A percentile compares a stretch with the other conserved stretches of the same genome.
phyloP scores from a whole-genome alignment of 1,140 invertebrate species.

The Hylyphantes graminicola region DNA sequence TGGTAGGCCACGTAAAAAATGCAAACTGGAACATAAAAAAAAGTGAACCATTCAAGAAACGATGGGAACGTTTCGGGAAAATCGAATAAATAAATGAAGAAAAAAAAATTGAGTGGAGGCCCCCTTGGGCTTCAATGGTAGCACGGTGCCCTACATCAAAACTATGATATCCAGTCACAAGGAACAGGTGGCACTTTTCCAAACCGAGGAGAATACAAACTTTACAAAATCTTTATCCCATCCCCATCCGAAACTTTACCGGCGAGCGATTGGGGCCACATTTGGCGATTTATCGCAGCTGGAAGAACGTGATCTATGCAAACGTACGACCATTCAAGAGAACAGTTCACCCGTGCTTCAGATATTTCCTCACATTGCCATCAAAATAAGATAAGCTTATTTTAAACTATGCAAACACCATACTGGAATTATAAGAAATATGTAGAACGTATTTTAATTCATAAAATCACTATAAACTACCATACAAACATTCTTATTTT shows the following conservation, averaged over 20 bases:
- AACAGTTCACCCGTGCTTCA: too few relatives aligned
- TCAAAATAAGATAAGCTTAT: too few relatives aligned
- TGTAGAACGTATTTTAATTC: too few relatives aligned
- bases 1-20: constrained; percentile 17
- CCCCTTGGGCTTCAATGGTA: constrained; percentile 12
- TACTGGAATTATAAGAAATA: too few relatives aligned
- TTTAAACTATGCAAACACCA: too few relatives aligned
- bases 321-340: too few relatives aligned
- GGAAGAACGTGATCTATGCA: background rate
- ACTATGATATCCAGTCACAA: constrained; percentile 12
- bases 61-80: constrained; percentile 41
- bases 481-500: too few relatives aligned
- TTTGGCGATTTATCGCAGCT: constrained; percentile 36
- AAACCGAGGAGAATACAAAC: constrained; percentile 17
- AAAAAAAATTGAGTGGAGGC: constrained; percentile 10
- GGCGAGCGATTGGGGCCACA: constrained; percentile 4
- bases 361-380: too few relatives aligned
- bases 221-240: constrained; percentile 13
- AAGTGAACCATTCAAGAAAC: background rate
- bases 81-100: constrained; percentile 44
- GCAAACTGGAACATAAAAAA: background rate
- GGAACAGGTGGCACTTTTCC: constrained; percentile 54
- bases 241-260: constrained; percentile 28
- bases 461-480: too few relatives aligned
- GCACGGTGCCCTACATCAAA: constrained; percentile 54